Evolutionary conservation across 2,113 vertebrate species (phyloP).

Genomic region (Saguinus imperator): DNA sequence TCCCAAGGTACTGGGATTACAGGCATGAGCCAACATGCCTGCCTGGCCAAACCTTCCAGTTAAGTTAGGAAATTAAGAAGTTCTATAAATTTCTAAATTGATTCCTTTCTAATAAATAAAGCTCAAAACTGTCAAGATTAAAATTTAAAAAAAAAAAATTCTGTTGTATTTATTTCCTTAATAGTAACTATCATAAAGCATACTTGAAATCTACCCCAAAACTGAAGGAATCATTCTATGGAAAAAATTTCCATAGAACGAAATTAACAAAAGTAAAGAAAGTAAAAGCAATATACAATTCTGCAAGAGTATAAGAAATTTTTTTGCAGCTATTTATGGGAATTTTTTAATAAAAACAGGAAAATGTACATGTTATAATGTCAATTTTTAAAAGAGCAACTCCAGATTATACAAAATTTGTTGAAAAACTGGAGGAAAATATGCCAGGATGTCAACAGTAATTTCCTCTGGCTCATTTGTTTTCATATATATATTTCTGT

Average conservation of each 20-base stretch:
- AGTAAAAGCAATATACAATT: neutral
- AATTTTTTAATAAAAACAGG: neutral
- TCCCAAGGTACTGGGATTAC: too few relatives aligned
- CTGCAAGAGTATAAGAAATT: neutral
- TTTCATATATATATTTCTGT: neutral
- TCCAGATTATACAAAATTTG: neutral
- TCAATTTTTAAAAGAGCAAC: neutral
- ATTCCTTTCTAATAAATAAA: neutral
- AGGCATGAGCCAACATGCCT: too few relatives aligned
- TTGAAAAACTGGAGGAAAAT: neutral
- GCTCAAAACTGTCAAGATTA: neutral
- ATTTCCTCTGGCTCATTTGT: constrained; percentile 7
- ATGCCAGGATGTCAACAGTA: neutral
- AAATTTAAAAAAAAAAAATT: neutral
- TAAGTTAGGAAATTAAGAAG: constrained; percentile 17
- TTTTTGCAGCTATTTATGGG: neutral
- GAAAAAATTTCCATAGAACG: neutral
- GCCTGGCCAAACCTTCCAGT: neutral
- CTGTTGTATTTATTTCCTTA: neutral
- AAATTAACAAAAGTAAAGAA: neutral
- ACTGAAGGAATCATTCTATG: neutral
- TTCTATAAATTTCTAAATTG: neutral
- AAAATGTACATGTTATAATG: neutral
- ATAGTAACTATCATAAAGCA: neutral
- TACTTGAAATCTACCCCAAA: neutral